Percentiles rank a stretch among this genome's conserved stretches.
Conservation (phyloP, 2,888 invertebrate genomes). For the Xestobium rufovillosum region DNA sequence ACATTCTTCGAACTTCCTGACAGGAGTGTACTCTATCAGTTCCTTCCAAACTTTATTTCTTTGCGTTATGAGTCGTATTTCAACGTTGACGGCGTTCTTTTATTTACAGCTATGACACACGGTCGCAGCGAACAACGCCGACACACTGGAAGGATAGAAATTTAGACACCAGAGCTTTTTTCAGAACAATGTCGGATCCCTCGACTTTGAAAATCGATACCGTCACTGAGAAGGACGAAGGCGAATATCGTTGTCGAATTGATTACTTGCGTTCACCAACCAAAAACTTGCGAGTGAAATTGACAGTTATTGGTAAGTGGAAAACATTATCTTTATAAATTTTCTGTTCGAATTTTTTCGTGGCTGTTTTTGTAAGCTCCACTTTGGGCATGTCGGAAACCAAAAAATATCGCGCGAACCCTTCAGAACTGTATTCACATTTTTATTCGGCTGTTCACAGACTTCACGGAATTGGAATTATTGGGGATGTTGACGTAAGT, state of each 20-base stretch:
- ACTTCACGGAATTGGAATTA: too few relatives aligned
- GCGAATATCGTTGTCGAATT: slow-evolving; percentile 71
- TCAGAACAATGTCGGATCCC: slow-evolving; percentile 60
- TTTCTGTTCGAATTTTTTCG: too few relatives aligned
- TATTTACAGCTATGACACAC: slow-evolving; percentile 61
- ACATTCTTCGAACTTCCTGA: too few relatives aligned
- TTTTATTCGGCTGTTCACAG: too few relatives aligned
- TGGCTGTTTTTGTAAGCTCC: too few relatives aligned
- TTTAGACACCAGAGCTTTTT: slow-evolving; percentile 60
- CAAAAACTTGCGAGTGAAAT: slow-evolving; percentile 63
- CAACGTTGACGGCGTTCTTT: slow-evolving; percentile 17
- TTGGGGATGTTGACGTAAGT: too few relatives aligned
- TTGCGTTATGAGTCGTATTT: too few relatives aligned
- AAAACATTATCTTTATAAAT: slow-evolving; percentile 6
- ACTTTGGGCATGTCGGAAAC: too few relatives aligned
- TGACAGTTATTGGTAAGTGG: slow-evolving; percentile 70
- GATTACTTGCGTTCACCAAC: slow-evolving; percentile 76
- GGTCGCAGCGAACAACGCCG: slow-evolving; percentile 50
- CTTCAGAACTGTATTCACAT: too few relatives aligned
- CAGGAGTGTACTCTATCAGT: too few relatives aligned
- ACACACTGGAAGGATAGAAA: slow-evolving; percentile 65
- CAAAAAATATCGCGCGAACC: too few relatives aligned
- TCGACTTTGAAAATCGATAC: slow-evolving; percentile 60
- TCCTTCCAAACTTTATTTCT: too few relatives aligned
- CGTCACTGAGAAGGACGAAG: slow-evolving; percentile 60